These are phyloP conservation scores for Glomeris marginata DNA, from an alignment of 2,888 invertebrate species.

Conservation along the genomic window DNA sequence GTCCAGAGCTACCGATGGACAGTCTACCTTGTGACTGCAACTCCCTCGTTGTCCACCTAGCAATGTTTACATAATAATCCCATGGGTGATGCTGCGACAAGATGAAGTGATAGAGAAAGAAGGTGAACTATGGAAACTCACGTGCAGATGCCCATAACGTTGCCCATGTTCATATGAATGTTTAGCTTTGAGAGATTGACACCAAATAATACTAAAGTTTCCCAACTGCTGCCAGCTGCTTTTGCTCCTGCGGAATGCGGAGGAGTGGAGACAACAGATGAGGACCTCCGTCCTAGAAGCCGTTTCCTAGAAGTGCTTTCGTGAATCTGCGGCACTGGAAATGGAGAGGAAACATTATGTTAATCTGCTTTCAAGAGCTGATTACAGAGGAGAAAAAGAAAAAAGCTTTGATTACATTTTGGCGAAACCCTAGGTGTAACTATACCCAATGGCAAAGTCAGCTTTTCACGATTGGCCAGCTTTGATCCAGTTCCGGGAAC, in stretches of 20 bases:
- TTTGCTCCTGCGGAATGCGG: not conserved
- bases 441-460: too few relatives aligned
- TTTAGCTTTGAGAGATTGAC: constrained; percentile 91
- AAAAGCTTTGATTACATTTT: too few relatives aligned
- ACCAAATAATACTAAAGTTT: constrained; percentile 87
- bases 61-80: not conserved
- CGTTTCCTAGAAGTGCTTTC: constrained; percentile 24
- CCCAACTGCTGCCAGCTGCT: constrained; percentile 53
- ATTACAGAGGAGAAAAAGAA: too few relatives aligned
- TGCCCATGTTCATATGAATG: constrained; percentile 99
- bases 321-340: not conserved
- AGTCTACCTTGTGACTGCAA: constrained; percentile 81
- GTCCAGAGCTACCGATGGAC: constrained; percentile 84
- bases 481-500: too few relatives aligned
- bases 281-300: not conserved
- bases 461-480: too few relatives aligned
- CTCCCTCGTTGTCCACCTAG: constrained; percentile 84
- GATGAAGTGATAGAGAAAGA: not conserved
- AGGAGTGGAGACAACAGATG: too few relatives aligned
- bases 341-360: too few relatives aligned
- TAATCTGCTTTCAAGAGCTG: too few relatives aligned
- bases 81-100: not conserved
- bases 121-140: constrained; percentile 31
- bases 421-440: too few relatives aligned
- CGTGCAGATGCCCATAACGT: constrained; percentile 96